Base-by-base conservation (phyloP, 2,888 invertebrate genomes). In the Ferdinandea cuprea region DNA sequence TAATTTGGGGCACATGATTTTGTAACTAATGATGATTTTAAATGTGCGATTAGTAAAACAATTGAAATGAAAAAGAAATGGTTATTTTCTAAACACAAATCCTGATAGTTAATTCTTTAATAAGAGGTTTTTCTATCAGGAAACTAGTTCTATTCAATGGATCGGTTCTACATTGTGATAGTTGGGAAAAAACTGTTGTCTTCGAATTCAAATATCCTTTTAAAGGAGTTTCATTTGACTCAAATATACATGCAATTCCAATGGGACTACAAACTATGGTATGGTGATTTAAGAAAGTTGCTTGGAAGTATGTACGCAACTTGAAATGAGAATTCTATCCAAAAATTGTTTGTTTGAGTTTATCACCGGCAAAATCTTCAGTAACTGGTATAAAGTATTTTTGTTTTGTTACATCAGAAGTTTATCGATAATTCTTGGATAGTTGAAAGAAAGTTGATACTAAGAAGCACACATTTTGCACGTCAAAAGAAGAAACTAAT, bases 1-100 rank as follows among this genome's bases (percentile, higher is more conserved):
- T 91, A 93, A 94, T 92, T 95, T 96, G 92, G 98, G 97, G 93
- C 98, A 98, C 95, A 99, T 96, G 94, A 99, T 98, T 94, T 98
- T 97, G 96, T 99, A 99, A 95, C 98, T 81, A 77, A 42, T 72
- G 66, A 35, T 71, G 32, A 59, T 72, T 61, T 17, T 8, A 19
- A 79, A 52, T 63, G 40, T 32, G 19, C n/a, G 37, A 71, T 76
- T 71, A 76, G 74, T 81, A 61, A 42, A 42, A 30, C 19, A 68
- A 44, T 42, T 8, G 19, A 44, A 44, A 17, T n/a, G 4, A 6
- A 13, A 46, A 30, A 40, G 56, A 65, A 63, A 28, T 25, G 46
- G 32, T 44, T 79, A 46, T 58, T 46, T 40, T 42, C n/a, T 68
- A 50, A 25, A 65, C 13, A 56, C 11, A n/a, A 52, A 40, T 42